These are phyloP conservation scores for Chaetodon trifasciatus DNA, from an alignment of 2,797 vertebrate species.

Conservation along the genomic window DNA sequence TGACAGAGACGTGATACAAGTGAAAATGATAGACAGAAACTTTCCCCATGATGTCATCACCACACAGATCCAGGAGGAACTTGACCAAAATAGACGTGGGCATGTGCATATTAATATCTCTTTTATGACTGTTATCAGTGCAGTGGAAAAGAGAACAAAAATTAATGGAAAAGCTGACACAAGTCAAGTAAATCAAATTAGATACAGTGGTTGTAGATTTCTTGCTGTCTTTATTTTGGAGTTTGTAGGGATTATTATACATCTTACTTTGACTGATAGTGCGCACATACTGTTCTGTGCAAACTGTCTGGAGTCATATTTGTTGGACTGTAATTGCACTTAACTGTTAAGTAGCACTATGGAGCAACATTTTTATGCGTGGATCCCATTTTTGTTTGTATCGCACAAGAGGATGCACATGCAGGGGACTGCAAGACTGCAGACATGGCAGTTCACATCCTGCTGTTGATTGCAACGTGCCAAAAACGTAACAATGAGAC, in stretches of 20 bases:
- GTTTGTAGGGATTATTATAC: neutral
- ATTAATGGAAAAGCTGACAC: neutral
- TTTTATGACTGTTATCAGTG: neutral
- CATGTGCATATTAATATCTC: neutral
- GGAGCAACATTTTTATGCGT: neutral
- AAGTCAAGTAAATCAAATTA: neutral
- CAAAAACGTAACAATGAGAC: too few relatives aligned
- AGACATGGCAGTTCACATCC: too few relatives aligned
- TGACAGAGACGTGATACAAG: constrained; percentile 18
- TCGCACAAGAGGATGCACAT: too few relatives aligned
- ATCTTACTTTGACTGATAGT: neutral
- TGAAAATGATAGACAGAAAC: constrained; percentile 7
- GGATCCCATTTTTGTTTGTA: too few relatives aligned
- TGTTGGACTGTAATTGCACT: too few relatives aligned
- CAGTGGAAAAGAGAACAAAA: constrained; percentile 4
- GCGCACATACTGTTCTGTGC: neutral
- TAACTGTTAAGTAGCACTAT: neutral
- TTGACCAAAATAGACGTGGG: neutral
- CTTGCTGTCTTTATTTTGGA: neutral
- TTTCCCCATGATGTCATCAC: constrained; percentile 14
- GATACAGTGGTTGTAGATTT: neutral
- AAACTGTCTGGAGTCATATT: neutral
- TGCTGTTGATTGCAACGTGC: too few relatives aligned
- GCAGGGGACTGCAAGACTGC: too few relatives aligned
- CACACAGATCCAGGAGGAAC: neutral